Evolutionary conservation across 2,888 invertebrate genomes (phyloP).

Genomic region (Tricholauxania praeusta): DNA sequence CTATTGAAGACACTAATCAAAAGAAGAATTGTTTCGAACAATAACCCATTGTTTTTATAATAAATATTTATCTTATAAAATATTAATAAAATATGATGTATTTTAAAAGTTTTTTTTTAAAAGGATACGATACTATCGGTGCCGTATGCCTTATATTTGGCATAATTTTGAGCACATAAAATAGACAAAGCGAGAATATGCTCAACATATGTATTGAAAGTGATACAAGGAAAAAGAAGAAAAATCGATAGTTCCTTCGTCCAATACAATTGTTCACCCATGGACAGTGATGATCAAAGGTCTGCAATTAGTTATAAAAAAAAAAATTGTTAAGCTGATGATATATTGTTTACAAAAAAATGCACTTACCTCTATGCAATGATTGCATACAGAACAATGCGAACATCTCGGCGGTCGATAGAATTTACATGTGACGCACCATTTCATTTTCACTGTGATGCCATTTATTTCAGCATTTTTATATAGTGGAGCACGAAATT

Average conservation of each 20-base stretch:
- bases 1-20: too few species aligned
- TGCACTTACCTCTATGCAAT: conserved; percentile 89
- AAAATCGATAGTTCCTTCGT: conserved; percentile 96
- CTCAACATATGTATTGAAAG: conserved; percentile 97
- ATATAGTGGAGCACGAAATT: conserved; percentile 95
- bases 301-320: conserved; percentile 74
- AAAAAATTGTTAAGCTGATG: not conserved
- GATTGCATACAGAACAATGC: conserved; percentile 99
- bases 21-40: too few species aligned
- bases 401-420: conserved; percentile 99
- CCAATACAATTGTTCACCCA: conserved; percentile 99
- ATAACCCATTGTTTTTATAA: not conserved
- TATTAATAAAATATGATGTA: not conserved
- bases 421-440: conserved; percentile 99
- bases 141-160: conserved; percentile 82
- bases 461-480: conserved; percentile 98
- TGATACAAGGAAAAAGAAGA: conserved; percentile 98
- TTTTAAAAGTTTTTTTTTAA: conserved; percentile 53
- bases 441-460: conserved; percentile 99
- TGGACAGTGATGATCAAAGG: conserved; percentile 99
- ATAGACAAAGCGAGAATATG: conserved; percentile 93
- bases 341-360: conserved; percentile 8
- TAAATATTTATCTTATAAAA: not conserved
- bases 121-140: conserved; percentile 91
- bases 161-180: conserved; percentile 90